phyloP scores from a whole-genome alignment of 2,113 vertebrate genomes.

The Peromyscus maniculatus region DNA sequence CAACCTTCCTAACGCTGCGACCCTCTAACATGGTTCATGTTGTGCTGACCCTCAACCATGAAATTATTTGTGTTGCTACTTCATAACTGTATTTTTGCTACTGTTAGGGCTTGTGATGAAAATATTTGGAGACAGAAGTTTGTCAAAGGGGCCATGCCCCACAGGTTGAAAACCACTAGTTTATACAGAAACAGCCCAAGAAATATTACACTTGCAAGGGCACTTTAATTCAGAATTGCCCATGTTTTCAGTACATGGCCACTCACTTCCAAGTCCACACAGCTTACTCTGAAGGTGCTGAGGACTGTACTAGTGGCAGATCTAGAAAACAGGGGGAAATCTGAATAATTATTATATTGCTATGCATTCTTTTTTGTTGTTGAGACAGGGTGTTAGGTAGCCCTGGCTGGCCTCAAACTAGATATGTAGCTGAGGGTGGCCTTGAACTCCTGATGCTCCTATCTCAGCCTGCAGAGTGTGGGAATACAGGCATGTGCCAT shows the following conservation, averaged over 20 bases:
- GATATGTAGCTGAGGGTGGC: background rate
- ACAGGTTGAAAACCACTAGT: background rate
- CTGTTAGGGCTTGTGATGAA: background rate
- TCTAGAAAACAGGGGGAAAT: background rate
- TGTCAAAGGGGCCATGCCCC: background rate
- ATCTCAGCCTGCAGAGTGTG: background rate
- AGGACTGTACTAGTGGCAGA: background rate
- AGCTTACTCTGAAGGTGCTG: slow-evolving; percentile 21
- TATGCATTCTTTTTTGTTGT: background rate
- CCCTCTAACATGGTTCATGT: background rate
- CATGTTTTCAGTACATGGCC: background rate
- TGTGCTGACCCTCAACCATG: background rate
- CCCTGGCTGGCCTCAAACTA: background rate
- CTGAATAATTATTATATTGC: background rate
- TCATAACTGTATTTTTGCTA: background rate
- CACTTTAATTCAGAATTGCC: slow-evolving; percentile 1
- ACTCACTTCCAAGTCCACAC: background rate
- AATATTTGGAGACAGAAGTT: background rate
- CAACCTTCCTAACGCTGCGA: background rate
- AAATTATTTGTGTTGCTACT: background rate
- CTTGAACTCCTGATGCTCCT: background rate
- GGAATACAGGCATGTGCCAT: background rate
- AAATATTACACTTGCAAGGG: slow-evolving; percentile 38
- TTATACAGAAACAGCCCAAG: background rate
- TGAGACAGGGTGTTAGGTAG: background rate